Evolutionary conservation across 2,797 vertebrate genomes (phyloP), one percentile per base, ranked within the genome.

Genomic region (Thaleichthys pacificus): DNA sequence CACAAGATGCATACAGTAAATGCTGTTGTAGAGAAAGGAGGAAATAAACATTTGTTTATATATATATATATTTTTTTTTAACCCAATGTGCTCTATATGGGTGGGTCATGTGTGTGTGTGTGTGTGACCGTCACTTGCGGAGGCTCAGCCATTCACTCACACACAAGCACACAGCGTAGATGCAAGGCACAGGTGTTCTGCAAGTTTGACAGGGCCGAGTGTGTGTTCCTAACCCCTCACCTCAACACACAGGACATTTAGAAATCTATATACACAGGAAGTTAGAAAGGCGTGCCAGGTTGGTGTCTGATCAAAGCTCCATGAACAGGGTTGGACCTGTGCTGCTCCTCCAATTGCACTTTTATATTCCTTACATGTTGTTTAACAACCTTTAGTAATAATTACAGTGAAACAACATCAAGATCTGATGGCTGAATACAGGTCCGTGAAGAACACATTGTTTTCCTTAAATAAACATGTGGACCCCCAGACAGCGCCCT

Each of bases 371-470:
- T 93, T 93, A 98, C 88, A 94, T 96, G 96, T 96, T 97, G 95
- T 96, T 96, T 96, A 96, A 97, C 96, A 97, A 97, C 96, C 95
- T 96, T 96, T 92, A 95, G 89, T 91, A 90, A 86, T 96, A 95
- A 97, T 96, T 96, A 97, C 96, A 97, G 95, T 97, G 96, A 97
- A 94, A 97, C 94, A 96, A 97, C 96, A 96, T 97, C 96, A 96
- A 96, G 90, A 96, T 97, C 94, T 97, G 96, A 97, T 97, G 95
- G 89, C 94, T 94, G 94, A 95, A 95, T 96, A 96, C 93, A 95
- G 95, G 96, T 97, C 95, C 95, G 91, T 96, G 95, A 94, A 94
- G 95, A 97, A 97, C 95, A 88, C 87, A 47, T 88, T 84, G 76
- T 88, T 82, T 77, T 54, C 77, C 78, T 88, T 84, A 88, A 89